Conservation (phyloP, 2,888 invertebrate genomes). For the Lepidochitona cinerea region DNA sequence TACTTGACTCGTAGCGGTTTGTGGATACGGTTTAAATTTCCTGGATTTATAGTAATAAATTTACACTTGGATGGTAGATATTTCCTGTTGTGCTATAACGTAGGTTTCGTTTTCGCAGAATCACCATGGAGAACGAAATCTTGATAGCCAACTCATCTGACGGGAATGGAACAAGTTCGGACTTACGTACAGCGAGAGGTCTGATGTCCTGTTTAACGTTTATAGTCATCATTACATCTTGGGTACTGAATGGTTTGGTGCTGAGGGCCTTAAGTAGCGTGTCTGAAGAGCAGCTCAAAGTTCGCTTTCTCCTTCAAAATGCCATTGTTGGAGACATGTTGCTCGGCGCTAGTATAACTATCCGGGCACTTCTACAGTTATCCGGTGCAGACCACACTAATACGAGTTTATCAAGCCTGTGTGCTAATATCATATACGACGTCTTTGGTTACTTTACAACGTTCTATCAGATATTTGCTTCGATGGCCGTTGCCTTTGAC, state of each 20-base stretch:
- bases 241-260: neutral
- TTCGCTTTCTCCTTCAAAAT: neutral
- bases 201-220: neutral
- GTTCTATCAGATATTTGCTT: neutral
- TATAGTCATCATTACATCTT: neutral
- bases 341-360: neutral
- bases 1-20: too few species aligned
- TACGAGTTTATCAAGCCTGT: neutral
- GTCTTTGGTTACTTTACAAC: neutral
- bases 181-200: too few species aligned
- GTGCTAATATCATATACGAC: neutral
- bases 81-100: too few species aligned
- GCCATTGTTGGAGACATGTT: neutral
- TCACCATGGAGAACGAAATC: too few species aligned
- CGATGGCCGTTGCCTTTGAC: neutral
- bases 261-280: neutral
- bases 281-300: neutral
- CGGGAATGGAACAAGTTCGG: too few species aligned
- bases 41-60: too few species aligned
- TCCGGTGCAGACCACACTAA: neutral
- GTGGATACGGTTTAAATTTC: too few species aligned
- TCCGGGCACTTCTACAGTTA: neutral
- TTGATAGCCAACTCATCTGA: too few species aligned
- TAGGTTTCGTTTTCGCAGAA: too few species aligned
- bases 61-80: too few species aligned